phyloP scores from a whole-genome alignment of 2,888 invertebrate genomes.

The Spilosoma lubricipeda region DNA sequence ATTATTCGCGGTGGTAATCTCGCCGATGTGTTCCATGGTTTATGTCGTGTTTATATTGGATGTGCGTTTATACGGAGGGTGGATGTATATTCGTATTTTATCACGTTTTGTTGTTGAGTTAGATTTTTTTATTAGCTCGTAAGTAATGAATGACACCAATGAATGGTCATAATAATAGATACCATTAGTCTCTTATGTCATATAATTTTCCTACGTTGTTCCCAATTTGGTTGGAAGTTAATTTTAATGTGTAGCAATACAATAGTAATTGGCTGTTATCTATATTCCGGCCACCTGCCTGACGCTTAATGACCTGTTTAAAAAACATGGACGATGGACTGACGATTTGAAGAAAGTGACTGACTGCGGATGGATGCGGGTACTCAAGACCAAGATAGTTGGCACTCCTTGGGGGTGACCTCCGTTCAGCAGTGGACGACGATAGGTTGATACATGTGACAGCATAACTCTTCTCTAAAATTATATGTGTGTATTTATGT shows the following conservation, averaged over 20 bases:
- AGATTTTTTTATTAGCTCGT: conserved; percentile 5
- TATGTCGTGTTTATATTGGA: conserved; percentile 47
- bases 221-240: background rate
- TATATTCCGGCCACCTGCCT: no score
- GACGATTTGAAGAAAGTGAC: no score
- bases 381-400: no score
- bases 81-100: conserved; percentile 15
- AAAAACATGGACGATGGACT: no score
- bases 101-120: conserved; percentile 11
- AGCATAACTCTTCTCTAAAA: no score
- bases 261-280: background rate
- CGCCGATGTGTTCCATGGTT: conserved; percentile 45
- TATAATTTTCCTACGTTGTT: background rate
- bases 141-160: background rate
- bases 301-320: no score
- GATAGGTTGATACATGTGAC: no score
- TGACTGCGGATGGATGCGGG: no score
- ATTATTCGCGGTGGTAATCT: conserved; percentile 70
- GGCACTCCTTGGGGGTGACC: no score
- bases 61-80: conserved; percentile 20
- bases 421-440: no score
- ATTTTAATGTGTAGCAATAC: background rate
- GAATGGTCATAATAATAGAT: background rate
- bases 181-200: background rate
- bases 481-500: no score